Evolutionary conservation across 2,113 vertebrate species (phyloP).

Genomic region (Tilapia sparmanii): DNA sequence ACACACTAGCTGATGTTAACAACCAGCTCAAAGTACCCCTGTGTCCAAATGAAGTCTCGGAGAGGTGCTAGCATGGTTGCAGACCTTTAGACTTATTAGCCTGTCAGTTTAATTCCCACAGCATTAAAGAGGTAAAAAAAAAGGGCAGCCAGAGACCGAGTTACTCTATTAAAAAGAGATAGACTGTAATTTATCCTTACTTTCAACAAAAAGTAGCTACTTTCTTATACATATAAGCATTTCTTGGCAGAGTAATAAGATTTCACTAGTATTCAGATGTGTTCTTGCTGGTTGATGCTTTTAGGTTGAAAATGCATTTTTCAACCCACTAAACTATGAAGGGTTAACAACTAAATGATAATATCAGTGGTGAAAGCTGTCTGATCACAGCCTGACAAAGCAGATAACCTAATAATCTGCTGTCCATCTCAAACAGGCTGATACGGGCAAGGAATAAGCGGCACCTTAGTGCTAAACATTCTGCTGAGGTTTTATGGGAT

Average conservation of each 20-base stretch:
- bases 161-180: neutral
- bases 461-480: neutral
- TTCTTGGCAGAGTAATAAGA: neutral
- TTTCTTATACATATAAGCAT: neutral
- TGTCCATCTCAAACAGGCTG: neutral
- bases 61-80: neutral
- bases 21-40: neutral
- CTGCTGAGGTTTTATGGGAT: slow-evolving; percentile 14
- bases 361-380: neutral
- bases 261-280: neutral
- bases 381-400: neutral
- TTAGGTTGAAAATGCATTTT: neutral
- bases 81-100: neutral
- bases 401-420: slow-evolving; percentile 16
- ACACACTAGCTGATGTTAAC: neutral
- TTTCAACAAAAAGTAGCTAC: neutral
- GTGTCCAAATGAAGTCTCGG: neutral
- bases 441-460: neutral
- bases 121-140: neutral
- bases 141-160: accelerated
- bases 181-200: neutral
- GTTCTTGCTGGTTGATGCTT: neutral
- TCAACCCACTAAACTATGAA: neutral
- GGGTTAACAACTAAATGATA: neutral
- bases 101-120: neutral